phyloP scores from a whole-genome alignment of 2,888 invertebrate genomes.

The Amiota mariae region DNA sequence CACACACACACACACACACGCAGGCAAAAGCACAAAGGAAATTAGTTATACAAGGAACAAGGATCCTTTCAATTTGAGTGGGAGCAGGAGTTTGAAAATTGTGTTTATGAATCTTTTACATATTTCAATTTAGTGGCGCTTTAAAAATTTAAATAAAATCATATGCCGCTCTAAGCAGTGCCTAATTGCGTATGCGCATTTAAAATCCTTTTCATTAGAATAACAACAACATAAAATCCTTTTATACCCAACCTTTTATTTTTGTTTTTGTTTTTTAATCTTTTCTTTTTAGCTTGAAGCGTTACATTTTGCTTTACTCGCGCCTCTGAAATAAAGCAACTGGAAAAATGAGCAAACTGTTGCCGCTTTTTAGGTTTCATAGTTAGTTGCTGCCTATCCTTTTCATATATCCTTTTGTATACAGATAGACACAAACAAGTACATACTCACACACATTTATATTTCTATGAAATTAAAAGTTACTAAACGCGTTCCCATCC shows the following conservation, averaged over 20 bases:
- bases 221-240: too few relatives aligned
- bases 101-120: too few relatives aligned
- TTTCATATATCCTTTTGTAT: too few relatives aligned
- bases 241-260: too few relatives aligned
- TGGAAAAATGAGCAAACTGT: neutral
- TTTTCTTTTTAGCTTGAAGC: too few relatives aligned
- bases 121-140: neutral
- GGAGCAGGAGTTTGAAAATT: too few relatives aligned
- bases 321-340: neutral
- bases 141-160: neutral
- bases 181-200: constrained; percentile 25
- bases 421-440: too few relatives aligned
- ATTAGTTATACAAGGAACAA: neutral
- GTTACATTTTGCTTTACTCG: neutral
- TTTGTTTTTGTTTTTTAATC: too few relatives aligned
- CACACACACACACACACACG: neutral
- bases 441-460: too few relatives aligned
- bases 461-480: neutral
- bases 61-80: neutral
- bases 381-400: neutral
- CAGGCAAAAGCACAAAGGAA: constrained; percentile 22
- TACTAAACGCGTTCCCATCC: constrained; percentile 17
- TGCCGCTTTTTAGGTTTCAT: neutral
- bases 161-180: neutral
- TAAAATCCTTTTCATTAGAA: too few relatives aligned